Base-by-base conservation (phyloP, 2,888 invertebrate genomes). In the Harpalus rubripes region DNA sequence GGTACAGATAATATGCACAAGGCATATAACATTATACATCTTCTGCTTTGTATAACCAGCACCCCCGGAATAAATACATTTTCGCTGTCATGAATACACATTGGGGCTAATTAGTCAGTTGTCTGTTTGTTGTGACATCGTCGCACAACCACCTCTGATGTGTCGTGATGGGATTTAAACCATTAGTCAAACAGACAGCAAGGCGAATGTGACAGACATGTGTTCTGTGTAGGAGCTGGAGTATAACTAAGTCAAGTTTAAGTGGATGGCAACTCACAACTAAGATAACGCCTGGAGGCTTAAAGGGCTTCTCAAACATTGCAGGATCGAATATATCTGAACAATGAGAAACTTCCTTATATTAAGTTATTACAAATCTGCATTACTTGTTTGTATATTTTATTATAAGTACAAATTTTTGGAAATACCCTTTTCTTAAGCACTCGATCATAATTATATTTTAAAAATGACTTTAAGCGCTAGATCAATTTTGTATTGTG, bases 121-220 rank as follows among this genome's bases (percentile, higher is more conserved):
- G 32, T 63, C 63, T 63, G 63, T 68, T 68, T 68, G 63, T 68
- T 68, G 26, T 68, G 68, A 32, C 39, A 39, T n/a, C 39, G 32
- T 68, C 32, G 1, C 15, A 68, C n/a, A 12, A 39, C 68, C 32
- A 39, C 68, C 68, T 68, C 68, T 39, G 68, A 68, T 68, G 68
- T 68, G 39, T 68, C 68, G 12, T 68, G 68, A 68, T 39, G 68
- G 41, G 68, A 68, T 68, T 41, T 68, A 39, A 68, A 26, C 32
- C 68, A 68, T 68, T 68, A 68, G 68, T 68, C 68, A 68, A 63
- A 68, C 68, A 68, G 39, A 68, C 10, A 12, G 63, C 12, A 63
- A 8, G 15, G 7, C 39, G 32, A 7, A 5, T 68, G 68, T 39
- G 68, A 39, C 39, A 68, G 44, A 52, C 68, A 68, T 68, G 32